These are phyloP conservation scores for Carettochelys insculpta DNA, from an alignment of 2,113 vertebrate species.

Conservation along the genomic window DNA sequence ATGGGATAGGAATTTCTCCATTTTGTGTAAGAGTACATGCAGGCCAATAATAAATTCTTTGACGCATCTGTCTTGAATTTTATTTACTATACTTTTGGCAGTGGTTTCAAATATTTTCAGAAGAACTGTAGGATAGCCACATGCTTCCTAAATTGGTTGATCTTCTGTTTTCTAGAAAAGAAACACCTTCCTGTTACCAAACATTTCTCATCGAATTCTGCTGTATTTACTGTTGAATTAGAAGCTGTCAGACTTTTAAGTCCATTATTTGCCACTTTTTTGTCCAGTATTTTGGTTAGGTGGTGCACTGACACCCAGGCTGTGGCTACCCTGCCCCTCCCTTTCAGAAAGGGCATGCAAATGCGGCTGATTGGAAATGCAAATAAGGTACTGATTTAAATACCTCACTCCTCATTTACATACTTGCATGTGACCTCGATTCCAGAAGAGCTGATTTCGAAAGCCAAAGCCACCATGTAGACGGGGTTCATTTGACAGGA, in stretches of 20 bases:
- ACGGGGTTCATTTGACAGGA: too few relatives aligned
- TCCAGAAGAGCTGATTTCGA: too few relatives aligned
- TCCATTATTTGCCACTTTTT: not conserved
- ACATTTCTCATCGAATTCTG: not conserved
- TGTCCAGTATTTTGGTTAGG: not conserved
- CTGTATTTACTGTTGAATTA: not conserved
- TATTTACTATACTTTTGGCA: conserved; percentile 46
- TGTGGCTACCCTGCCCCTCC: too few relatives aligned
- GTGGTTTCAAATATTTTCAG: conserved; percentile 17
- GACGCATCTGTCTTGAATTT: conserved; percentile 66
- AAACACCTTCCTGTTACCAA: not conserved
- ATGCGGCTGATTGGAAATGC: too few relatives aligned
- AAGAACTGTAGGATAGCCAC: not conserved
- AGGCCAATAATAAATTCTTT: conserved; percentile 55
- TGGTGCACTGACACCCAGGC: not conserved
- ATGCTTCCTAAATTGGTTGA: conserved; percentile 3
- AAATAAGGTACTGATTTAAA: too few relatives aligned
- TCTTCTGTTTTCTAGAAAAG: not conserved
- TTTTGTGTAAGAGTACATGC: conserved; percentile 26
- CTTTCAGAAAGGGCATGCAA: too few relatives aligned
- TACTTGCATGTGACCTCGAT: too few relatives aligned
- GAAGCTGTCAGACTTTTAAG: not conserved
- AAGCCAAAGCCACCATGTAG: too few relatives aligned
- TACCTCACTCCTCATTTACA: too few relatives aligned
- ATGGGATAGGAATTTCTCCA: conserved; percentile 58